Evolutionary conservation across 2,797 vertebrate species (phyloP), one percentile per base, ranked within the genome.

Genomic region (Knipowitschia caucasica): DNA sequence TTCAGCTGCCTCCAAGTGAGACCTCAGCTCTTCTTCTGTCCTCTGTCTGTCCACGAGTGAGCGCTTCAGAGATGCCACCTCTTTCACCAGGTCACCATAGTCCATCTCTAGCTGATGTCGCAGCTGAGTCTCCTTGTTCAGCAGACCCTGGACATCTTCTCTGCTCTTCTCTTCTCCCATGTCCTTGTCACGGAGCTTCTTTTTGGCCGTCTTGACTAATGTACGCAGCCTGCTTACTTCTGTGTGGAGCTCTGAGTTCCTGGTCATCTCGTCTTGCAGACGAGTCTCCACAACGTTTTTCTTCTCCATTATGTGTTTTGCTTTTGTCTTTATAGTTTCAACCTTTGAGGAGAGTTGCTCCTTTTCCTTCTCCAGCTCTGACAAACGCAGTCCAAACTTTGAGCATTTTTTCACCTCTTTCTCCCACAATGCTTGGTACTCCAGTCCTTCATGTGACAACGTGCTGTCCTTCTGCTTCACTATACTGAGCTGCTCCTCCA

Each of bases 211-310:
- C 80, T 89, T 94, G 50, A 96, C 69, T 62, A 94, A 81, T 49
- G 85, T 91, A 53, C 92, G 93, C 71, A 93, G 65, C 95, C 93
- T 91, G 86, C 88, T 84, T 55, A 91, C 87, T 77, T 98, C 94
- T 84, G 92, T 91, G 77, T 98, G 93, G 72, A 98, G 86, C 26
- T 95, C 91, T 0, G 61, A 61, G 71, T 93, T 98, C 89, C 90
- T 92, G 66, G 89, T 90, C 80, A 93, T 92, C 90, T 96, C 95
- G 69, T 95, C 89, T 65, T 94, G 91, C 66, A 97, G 87, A 40
- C 86, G 85, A 14, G 66, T 40, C 69, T 96, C 93, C 0, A 92
- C 47, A 1, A 89, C 73, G 40, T 80, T 89, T 65, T 94, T 96
- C 77, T 91, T 84, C 45, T 95, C 94, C 0, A 40, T 10, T 25